These are phyloP conservation scores for Varanus komodoensis DNA, from an alignment of 2,113 vertebrate genomes.

Conservation along the genomic window DNA sequence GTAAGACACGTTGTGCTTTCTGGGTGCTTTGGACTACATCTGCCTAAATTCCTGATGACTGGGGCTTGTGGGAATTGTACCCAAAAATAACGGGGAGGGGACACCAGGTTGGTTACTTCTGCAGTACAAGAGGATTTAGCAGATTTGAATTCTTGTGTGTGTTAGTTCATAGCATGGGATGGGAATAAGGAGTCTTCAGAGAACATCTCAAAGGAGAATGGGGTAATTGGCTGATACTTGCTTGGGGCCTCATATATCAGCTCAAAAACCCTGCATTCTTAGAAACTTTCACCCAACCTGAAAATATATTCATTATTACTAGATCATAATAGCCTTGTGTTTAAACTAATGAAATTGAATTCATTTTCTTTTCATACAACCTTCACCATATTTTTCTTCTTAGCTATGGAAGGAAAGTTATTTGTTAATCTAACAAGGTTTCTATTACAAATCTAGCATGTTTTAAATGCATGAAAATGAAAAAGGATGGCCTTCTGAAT, in stretches of 20 bases:
- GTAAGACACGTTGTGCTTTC: too few relatives aligned
- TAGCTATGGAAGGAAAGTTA: constrained; percentile 56
- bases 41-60: too few relatives aligned
- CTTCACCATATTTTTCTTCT: constrained; percentile 50
- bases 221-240: neutral
- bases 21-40: too few relatives aligned
- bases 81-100: too few relatives aligned
- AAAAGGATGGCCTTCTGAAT: constrained; percentile 55
- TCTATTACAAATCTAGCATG: constrained; percentile 42
- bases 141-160: neutral
- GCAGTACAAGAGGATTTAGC: neutral
- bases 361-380: constrained; percentile 57
- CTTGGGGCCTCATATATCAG: neutral
- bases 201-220: neutral
- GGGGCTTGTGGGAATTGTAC: too few relatives aligned
- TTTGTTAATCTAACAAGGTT: constrained; percentile 60
- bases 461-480: constrained; percentile 66
- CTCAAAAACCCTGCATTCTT: neutral
- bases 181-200: neutral
- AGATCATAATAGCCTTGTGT: neutral
- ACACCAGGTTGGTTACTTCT: neutral
- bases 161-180: neutral
- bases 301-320: neutral
- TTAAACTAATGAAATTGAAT: constrained; percentile 1
- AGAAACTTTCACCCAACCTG: neutral